phyloP scores from a whole-genome alignment of 2,888 invertebrate species.

The Cephus spinipes region DNA sequence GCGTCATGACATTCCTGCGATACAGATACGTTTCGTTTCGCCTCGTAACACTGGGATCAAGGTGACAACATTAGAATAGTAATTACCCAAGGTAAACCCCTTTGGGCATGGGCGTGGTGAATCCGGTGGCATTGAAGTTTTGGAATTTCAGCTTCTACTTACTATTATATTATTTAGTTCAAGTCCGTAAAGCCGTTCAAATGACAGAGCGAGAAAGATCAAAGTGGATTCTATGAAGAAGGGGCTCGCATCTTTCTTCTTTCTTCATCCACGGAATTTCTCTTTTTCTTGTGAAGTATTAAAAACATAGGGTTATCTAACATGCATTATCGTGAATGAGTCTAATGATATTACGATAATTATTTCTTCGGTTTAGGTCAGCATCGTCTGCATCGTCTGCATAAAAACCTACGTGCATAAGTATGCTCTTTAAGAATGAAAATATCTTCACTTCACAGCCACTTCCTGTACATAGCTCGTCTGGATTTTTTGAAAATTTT shows the following conservation, averaged over 20 bases:
- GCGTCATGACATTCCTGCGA: background rate
- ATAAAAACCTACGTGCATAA: background rate
- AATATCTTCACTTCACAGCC: too few species aligned
- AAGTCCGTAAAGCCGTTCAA: background rate
- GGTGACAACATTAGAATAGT: conserved; percentile 18
- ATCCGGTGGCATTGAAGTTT: conserved; percentile 11
- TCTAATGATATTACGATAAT: background rate
- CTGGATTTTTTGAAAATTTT: background rate
- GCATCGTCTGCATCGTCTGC: background rate
- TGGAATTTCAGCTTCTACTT: background rate
- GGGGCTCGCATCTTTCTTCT: background rate
- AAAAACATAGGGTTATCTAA: too few species aligned
- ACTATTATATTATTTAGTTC: background rate
- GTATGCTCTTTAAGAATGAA: too few species aligned
- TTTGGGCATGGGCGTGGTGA: conserved; percentile 33
- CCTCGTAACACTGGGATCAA: conserved; percentile 30
- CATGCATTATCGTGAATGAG: too few species aligned
- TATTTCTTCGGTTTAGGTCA: background rate
- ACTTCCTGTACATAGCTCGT: background rate
- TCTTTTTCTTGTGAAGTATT: background rate
- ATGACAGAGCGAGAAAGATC: background rate
- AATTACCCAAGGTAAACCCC: conserved; percentile 1
- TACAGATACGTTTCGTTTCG: conserved; percentile 1
- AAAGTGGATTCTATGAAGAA: background rate
- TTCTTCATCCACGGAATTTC: background rate